phyloP scores from a whole-genome alignment of 30 jellyfish, hydroid and myxozoan genomes.

The Rhopilema esculentum region DNA sequence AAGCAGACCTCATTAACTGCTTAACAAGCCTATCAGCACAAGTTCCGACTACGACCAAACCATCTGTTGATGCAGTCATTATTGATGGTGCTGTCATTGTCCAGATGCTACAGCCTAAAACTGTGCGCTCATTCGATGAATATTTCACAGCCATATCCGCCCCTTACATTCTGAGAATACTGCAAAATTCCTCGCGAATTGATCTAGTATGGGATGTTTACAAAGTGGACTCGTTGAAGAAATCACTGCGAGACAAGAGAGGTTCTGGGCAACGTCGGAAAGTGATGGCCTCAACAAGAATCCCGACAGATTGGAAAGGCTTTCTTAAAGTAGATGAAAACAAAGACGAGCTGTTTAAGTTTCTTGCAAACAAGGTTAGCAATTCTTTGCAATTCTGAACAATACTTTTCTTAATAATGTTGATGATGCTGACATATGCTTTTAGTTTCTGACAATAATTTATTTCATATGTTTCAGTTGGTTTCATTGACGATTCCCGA shows the following conservation, averaged over 20 bases:
- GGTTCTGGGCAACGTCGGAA: slow-evolving; percentile 72
- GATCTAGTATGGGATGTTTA: slow-evolving; percentile 77
- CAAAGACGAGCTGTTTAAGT: slow-evolving; percentile 58
- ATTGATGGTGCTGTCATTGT: slow-evolving; percentile 48
- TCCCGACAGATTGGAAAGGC: slow-evolving; percentile 41
- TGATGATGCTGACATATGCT: not conserved
- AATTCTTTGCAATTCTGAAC: not conserved
- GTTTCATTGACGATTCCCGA: not conserved
- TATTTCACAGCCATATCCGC: not conserved
- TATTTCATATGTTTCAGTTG: not conserved
- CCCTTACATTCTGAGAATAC: slow-evolving; percentile 1
- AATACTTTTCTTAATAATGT: not conserved
- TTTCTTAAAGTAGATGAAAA: slow-evolving; percentile 50
- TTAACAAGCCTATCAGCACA: slow-evolving; percentile 17
- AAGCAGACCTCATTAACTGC: slow-evolving; percentile 54
- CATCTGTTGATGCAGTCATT: slow-evolving; percentile 27
- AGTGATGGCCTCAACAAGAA: slow-evolving; percentile 34
- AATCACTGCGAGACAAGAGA: slow-evolving; percentile 27
- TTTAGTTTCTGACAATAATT: not conserved
- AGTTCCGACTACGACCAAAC: slow-evolving; percentile 5
- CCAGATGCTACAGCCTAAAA: not conserved
- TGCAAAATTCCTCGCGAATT: slow-evolving; percentile 29
- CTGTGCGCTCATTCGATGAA: not conserved
- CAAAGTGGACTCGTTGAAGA: slow-evolving; percentile 19
- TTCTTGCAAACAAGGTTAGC: slow-evolving; percentile 27